These are phyloP conservation scores for Naja naja DNA, from an alignment of 2,113 vertebrate species.

Conservation along the genomic window DNA sequence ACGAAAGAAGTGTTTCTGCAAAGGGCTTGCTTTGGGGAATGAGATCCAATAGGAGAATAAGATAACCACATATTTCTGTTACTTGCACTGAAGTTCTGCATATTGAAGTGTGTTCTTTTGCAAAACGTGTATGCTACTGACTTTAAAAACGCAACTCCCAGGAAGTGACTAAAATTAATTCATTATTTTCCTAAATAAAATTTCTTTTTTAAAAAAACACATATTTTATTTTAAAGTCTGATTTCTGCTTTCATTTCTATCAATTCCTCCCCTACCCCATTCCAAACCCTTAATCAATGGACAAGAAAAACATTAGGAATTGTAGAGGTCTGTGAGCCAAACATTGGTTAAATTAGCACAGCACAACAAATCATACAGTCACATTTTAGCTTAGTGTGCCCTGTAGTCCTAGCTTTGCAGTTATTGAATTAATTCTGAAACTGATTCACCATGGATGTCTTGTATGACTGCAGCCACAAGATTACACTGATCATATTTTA, in stretches of 20 bases:
- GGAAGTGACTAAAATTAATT: conserved; percentile 39
- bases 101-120: fast-evolving
- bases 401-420: neutral
- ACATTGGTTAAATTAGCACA: neutral
- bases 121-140: neutral
- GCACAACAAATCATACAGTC: neutral
- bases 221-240: conserved; percentile 29
- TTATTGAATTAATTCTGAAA: neutral
- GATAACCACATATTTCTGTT: neutral
- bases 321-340: neutral
- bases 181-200: conserved; percentile 63
- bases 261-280: neutral
- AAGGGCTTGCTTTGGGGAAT: neutral
- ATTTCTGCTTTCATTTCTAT: fast-evolving
- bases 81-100: neutral
- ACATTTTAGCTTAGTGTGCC: neutral
- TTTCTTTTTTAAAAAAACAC: conserved; percentile 45
- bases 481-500: neutral
- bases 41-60: conserved; percentile 35
- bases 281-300: neutral
- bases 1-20: conserved; percentile 12
- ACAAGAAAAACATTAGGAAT: neutral
- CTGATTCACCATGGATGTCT: neutral
- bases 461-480: neutral
- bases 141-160: fast-evolving